Percentiles rank a stretch among this genome's conserved stretches.
Conservation (phyloP, 2,113 vertebrate species). For the Dinomys branickii region DNA sequence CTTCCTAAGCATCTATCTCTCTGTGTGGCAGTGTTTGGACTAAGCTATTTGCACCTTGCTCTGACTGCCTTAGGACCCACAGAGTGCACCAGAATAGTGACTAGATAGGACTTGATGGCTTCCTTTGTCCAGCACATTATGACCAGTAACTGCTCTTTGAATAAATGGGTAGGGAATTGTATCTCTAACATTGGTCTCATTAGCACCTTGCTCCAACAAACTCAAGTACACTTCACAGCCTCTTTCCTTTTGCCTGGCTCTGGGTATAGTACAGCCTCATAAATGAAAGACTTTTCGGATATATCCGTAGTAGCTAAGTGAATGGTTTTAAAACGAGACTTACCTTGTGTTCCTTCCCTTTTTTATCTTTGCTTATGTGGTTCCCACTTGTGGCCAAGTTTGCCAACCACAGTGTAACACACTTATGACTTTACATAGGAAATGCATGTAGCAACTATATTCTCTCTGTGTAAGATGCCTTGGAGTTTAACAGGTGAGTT, state of each 20-base stretch:
- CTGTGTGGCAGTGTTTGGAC: not conserved
- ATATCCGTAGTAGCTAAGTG: not conserved
- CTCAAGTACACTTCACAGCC: not conserved
- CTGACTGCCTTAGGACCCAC: not conserved
- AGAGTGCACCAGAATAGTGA: not conserved
- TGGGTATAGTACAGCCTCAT: not conserved
- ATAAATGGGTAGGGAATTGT: not conserved
- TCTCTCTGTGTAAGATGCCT: not conserved
- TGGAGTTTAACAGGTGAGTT: not conserved
- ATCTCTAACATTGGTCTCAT: not conserved
- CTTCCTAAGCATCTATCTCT: not conserved
- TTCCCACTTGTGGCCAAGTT: not conserved
- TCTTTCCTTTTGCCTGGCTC: not conserved
- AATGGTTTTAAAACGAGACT: not conserved
- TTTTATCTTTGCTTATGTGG: not conserved
- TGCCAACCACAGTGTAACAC: no score
- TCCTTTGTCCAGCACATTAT: not conserved
- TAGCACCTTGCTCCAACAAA: not conserved
- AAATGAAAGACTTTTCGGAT: not conserved
- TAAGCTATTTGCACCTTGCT: not conserved
- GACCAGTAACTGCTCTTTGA: not conserved
- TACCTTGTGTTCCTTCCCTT: not conserved
- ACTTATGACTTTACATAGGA: not conserved
- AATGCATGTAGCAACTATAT: not conserved
- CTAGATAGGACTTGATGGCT: not conserved